Conservation (phyloP, 1,140 invertebrate species). For the Drosophila kurseongensis region DNA sequence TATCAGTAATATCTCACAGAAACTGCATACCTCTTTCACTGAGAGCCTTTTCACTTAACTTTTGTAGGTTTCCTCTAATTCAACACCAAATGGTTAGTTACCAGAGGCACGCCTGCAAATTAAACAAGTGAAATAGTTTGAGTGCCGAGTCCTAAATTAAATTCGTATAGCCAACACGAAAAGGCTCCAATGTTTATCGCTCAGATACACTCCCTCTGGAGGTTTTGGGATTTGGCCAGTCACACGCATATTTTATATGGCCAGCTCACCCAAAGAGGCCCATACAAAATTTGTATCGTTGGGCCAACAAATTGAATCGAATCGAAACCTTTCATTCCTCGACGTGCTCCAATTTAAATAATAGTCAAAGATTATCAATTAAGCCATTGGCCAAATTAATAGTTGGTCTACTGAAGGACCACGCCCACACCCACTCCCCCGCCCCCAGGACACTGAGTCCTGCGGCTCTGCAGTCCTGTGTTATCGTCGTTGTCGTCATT, state of each 20-base stretch:
- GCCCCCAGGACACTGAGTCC: not conserved
- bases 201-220: slow-evolving; percentile 1
- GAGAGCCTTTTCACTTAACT: not conserved
- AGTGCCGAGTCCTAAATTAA: slow-evolving; percentile 55
- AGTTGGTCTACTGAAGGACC: slow-evolving; percentile 42
- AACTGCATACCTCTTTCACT: slow-evolving; percentile 6
- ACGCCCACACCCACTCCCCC: slow-evolving; percentile 11
- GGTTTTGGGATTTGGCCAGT: slow-evolving; percentile 13
- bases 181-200: slow-evolving; percentile 8
- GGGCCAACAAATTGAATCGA: slow-evolving; percentile 73
- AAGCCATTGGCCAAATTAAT: slow-evolving; percentile 77
- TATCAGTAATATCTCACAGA: not conserved
- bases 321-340: slow-evolving; percentile 48
- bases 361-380: slow-evolving; percentile 82
- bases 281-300: slow-evolving; percentile 63
- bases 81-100: slow-evolving; percentile 19
- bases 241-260: slow-evolving; percentile 10
- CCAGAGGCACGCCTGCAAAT: slow-evolving; percentile 33
- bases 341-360: slow-evolving; percentile 69
- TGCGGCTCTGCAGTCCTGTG: not conserved
- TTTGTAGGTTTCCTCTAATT: slow-evolving; percentile 1
- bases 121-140: slow-evolving; percentile 52
- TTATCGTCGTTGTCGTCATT: slow-evolving; percentile 20
- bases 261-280: not conserved
- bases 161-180: slow-evolving; percentile 57